Evolutionary conservation across 2,797 vertebrate species (phyloP).

Genomic region (Remorina albescens): DNA sequence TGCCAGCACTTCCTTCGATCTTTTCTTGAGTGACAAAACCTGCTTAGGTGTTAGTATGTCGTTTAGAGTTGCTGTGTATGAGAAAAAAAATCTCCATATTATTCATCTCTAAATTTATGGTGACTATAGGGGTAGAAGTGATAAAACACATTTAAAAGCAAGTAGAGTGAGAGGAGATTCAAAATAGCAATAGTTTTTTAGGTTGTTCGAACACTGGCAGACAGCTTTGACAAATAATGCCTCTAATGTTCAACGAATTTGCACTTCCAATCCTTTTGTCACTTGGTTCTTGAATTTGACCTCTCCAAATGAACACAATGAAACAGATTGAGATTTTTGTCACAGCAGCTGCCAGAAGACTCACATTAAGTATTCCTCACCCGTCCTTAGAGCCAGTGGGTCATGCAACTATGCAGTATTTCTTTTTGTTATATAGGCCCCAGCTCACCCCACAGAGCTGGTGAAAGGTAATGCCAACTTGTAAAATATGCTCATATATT

Average conservation of each 20-base stretch:
- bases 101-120: not conserved
- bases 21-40: constrained; percentile 42
- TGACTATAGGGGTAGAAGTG: not conserved
- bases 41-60: constrained; percentile 26
- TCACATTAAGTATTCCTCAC: constrained; percentile 36
- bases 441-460: constrained; percentile 20
- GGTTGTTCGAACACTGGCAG: not conserved
- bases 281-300: not conserved
- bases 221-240: not conserved
- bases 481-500: constrained; percentile 54
- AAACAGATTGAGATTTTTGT: constrained; percentile 29
- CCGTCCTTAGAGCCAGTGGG: constrained; percentile 26
- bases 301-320: constrained; percentile 16
- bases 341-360: constrained; percentile 14
- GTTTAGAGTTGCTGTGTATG: not conserved
- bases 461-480: constrained; percentile 44
- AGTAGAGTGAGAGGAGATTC: not conserved
- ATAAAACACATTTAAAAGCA: constrained; percentile 12
- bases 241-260: not conserved
- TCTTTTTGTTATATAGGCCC: constrained; percentile 46
- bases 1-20: constrained; percentile 57
- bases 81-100: constrained; percentile 13
- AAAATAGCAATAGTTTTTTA: constrained; percentile 1
- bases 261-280: not conserved
- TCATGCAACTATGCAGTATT: constrained; percentile 46